phyloP scores from a whole-genome alignment of 2,888 invertebrate genomes.

The Sinopyrophorus schimmeli region DNA sequence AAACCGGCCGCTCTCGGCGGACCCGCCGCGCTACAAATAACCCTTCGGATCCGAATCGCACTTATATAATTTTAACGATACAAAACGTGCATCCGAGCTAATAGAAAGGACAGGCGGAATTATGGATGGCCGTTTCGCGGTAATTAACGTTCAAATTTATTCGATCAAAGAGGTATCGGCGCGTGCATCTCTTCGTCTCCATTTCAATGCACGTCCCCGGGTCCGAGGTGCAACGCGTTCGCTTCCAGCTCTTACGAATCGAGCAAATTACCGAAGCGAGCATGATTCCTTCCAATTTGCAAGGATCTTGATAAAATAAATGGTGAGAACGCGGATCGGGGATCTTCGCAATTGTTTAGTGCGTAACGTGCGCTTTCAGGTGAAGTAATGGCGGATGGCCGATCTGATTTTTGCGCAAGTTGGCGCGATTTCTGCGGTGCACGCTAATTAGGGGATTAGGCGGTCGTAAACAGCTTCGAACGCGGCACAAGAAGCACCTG shows the following conservation, averaged over 20 bases:
- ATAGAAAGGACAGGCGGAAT: too few relatives aligned
- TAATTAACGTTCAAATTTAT: too few relatives aligned
- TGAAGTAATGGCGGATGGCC: background rate
- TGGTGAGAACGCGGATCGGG: constrained; percentile 20
- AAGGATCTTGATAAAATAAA: constrained; percentile 24
- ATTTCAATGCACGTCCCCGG: constrained; percentile 2
- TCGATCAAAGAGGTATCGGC: too few relatives aligned
- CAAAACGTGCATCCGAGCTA: too few relatives aligned
- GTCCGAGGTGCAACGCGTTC: constrained; percentile 5
- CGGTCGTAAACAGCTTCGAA: constrained; percentile 37
- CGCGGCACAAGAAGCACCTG: constrained; percentile 30
- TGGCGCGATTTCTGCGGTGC: constrained; percentile 36
- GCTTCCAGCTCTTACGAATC: constrained; percentile 6
- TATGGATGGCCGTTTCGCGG: too few relatives aligned
- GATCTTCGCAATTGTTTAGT: constrained; percentile 20
- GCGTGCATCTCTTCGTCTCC: too few relatives aligned
- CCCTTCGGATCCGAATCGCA: too few relatives aligned
- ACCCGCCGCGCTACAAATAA: too few relatives aligned
- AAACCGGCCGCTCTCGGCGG: too few relatives aligned
- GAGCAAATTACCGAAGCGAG: constrained; percentile 16
- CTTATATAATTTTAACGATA: too few relatives aligned
- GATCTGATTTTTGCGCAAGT: background rate
- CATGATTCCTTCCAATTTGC: constrained; percentile 29
- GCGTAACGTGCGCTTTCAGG: constrained; percentile 11
- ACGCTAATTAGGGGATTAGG: constrained; percentile 39